A percentile compares a stretch with the other conserved stretches of the same genome.
Conservation (phyloP, 2,888 invertebrate species). For the Drosophila limbata region DNA sequence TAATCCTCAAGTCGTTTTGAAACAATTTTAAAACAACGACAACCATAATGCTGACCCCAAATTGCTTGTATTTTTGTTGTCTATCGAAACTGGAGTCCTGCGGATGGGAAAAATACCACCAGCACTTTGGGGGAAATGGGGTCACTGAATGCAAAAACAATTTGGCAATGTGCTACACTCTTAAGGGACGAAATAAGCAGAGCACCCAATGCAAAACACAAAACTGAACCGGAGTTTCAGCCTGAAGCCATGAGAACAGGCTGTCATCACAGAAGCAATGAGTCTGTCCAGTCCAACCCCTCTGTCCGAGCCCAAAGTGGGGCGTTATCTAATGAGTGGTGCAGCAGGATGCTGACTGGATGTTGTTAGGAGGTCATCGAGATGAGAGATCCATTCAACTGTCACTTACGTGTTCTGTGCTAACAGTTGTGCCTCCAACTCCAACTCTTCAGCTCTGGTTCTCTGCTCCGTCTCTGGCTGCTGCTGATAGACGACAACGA, state of each 20-base stretch:
- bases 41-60: conserved; percentile 47
- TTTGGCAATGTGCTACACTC: conserved; percentile 40
- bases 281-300: background rate
- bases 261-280: conserved; percentile 28
- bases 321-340: conserved; percentile 57
- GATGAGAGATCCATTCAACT: conserved; percentile 69
- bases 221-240: conserved; percentile 9
- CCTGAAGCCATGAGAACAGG: conserved; percentile 36
- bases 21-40: conserved; percentile 61
- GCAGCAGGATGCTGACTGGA: conserved; percentile 27
- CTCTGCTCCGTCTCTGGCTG: conserved; percentile 23
- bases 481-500: conserved; percentile 59
- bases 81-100: conserved; percentile 24
- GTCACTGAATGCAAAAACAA: conserved; percentile 72
- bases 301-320: conserved; percentile 12
- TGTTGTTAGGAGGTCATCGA: conserved; percentile 66
- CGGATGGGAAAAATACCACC: background rate
- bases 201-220: conserved; percentile 35
- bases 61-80: conserved; percentile 52
- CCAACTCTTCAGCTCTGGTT: background rate
- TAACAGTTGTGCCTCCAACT: conserved; percentile 29
- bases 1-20: conserved; percentile 56
- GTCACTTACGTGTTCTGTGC: conserved; percentile 52
- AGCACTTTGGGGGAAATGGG: background rate
- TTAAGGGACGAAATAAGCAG: conserved; percentile 69